phyloP scores from a whole-genome alignment of 2,888 invertebrate genomes.

The Andrena dorsata region DNA sequence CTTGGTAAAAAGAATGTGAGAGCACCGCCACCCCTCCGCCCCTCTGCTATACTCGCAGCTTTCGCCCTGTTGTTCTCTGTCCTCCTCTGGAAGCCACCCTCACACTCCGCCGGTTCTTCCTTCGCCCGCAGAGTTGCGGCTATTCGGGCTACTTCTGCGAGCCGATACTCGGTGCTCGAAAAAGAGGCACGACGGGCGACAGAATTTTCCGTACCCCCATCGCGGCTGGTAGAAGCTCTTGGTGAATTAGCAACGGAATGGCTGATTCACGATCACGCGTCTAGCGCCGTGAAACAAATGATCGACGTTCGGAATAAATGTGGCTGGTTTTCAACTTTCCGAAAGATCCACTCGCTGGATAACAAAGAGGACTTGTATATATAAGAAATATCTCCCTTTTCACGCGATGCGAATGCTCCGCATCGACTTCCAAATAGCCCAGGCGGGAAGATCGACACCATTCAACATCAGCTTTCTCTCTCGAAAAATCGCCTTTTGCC shows the following conservation, averaged over 20 bases:
- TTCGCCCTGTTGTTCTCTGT: constrained; percentile 53
- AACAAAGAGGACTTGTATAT: too few species aligned
- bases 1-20: constrained; percentile 80
- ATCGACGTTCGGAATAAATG: too few species aligned
- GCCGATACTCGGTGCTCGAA: constrained; percentile 69
- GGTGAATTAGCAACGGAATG: background rate
- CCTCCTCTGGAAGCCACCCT: constrained; percentile 56
- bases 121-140: constrained; percentile 56
- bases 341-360: too few species aligned
- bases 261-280: too few species aligned
- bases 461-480: background rate
- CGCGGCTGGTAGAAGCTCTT: background rate
- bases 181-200: constrained; percentile 39
- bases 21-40: constrained; percentile 67
- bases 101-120: constrained; percentile 49
- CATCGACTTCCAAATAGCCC: too few species aligned
- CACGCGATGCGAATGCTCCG: too few species aligned
- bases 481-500: background rate
- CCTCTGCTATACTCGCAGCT: constrained; percentile 49
- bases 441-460: background rate
- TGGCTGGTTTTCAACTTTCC: too few species aligned
- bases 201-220: constrained; percentile 18
- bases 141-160: constrained; percentile 65
- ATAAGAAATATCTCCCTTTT: too few species aligned
- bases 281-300: too few species aligned